phyloP scores from a whole-genome alignment of 2,113 vertebrate genomes.

The Crotalus horridus region DNA sequence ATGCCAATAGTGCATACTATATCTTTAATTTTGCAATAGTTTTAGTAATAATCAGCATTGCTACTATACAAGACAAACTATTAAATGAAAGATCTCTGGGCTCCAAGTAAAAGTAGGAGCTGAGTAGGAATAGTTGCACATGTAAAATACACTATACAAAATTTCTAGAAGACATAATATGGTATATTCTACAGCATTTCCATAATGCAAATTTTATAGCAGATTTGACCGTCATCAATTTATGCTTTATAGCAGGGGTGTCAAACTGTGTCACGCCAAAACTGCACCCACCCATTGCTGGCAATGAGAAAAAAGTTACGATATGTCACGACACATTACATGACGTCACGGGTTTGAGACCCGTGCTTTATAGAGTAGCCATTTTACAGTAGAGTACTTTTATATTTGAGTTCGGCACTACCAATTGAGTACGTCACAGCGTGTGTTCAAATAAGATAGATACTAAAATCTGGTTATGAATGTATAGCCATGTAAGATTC shows the following conservation, averaged over 20 bases:
- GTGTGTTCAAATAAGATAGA: background rate
- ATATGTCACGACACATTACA: too few species aligned
- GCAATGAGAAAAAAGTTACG: too few species aligned
- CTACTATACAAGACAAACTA: constrained; percentile 10
- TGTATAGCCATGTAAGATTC: constrained; percentile 43
- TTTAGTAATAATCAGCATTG: constrained; percentile 16
- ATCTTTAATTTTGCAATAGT: constrained; percentile 43
- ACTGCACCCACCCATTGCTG: too few species aligned
- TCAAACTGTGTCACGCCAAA: too few species aligned
- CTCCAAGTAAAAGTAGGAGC: background rate
- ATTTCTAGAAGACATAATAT: background rate
- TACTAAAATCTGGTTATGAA: constrained; percentile 35
- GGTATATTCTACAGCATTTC: constrained; percentile 26
- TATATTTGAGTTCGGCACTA: background rate
- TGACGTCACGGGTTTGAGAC: too few species aligned
- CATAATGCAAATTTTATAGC: background rate
- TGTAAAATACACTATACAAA: constrained; percentile 14
- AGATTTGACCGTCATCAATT: background rate
- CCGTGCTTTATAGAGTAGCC: background rate
- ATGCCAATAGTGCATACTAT: background rate
- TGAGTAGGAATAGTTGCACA: background rate
- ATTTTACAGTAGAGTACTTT: background rate
- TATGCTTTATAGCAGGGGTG: background rate
- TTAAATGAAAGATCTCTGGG: constrained; percentile 10
- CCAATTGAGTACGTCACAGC: background rate